Evolutionary conservation across 2,888 invertebrate genomes (phyloP).

Genomic region (Polyommatus icarus): DNA sequence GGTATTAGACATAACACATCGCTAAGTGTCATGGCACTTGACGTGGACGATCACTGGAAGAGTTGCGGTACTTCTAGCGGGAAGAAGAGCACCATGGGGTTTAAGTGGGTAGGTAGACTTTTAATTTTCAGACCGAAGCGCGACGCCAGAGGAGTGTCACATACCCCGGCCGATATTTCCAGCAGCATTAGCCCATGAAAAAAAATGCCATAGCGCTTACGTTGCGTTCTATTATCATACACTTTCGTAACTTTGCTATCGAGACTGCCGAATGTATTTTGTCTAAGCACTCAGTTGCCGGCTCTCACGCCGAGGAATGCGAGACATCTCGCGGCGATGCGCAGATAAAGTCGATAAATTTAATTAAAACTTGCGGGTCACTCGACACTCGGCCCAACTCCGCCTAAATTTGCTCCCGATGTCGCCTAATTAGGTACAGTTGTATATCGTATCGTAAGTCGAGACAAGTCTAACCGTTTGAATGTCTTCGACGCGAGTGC

Average conservation of each 20-base stretch:
- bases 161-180: too few relatives aligned
- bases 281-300: conserved; percentile 34
- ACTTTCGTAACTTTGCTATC: too few relatives aligned
- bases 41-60: too few relatives aligned
- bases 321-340: conserved; percentile 6
- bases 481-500: not conserved
- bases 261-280: not conserved
- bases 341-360: conserved; percentile 74
- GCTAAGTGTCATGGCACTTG: not conserved
- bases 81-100: too few relatives aligned
- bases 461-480: not conserved
- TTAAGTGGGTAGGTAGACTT: too few relatives aligned
- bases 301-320: conserved; percentile 47
- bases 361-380: conserved; percentile 64
- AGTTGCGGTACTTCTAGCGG: too few relatives aligned
- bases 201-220: too few relatives aligned
- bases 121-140: too few relatives aligned
- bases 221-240: too few relatives aligned
- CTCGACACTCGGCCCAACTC: conserved; percentile 38
- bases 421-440: conserved; percentile 66
- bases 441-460: conserved; percentile 28
- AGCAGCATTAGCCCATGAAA: too few relatives aligned
- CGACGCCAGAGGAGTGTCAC: too few relatives aligned
- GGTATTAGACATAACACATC: not conserved
- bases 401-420: conserved; percentile 64